Conservation (phyloP, 1,140 invertebrate genomes). For the Periplaneta americana region DNA sequence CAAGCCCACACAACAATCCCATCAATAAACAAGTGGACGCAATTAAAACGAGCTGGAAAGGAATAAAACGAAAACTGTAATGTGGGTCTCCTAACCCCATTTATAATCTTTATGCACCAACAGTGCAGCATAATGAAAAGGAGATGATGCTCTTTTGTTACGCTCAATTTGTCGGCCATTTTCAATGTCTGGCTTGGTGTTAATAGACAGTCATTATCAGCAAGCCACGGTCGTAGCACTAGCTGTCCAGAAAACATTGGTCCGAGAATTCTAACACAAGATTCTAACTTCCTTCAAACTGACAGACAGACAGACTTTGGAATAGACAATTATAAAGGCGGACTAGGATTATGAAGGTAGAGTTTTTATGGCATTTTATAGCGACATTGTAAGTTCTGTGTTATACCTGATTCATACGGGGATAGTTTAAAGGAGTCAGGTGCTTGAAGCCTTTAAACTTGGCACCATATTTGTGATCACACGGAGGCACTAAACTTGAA, state of each 20-base stretch:
- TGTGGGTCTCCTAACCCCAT: background rate
- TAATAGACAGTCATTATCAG: background rate
- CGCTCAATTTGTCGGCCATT: background rate
- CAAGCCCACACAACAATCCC: constrained; percentile 2
- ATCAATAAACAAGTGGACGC: background rate
- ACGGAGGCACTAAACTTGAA: no score
- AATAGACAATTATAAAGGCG: no score
- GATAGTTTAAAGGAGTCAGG: no score
- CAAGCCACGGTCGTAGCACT: background rate
- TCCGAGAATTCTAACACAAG: no score
- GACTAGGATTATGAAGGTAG: no score
- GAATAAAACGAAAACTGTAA: background rate
- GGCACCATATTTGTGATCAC: no score
- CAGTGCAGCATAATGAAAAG: background rate
- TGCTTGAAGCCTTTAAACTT: no score
- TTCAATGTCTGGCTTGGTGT: background rate
- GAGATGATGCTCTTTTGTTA: background rate
- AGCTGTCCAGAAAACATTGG: background rate
- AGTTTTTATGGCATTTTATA: no score
- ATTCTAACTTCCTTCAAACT: no score
- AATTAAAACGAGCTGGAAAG: background rate
- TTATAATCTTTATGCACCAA: background rate
- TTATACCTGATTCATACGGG: no score
- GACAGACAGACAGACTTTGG: no score
- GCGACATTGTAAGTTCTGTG: no score